These are phyloP conservation scores for Procavia capensis DNA, from an alignment of 2,113 vertebrate genomes.

Conservation along the genomic window DNA sequence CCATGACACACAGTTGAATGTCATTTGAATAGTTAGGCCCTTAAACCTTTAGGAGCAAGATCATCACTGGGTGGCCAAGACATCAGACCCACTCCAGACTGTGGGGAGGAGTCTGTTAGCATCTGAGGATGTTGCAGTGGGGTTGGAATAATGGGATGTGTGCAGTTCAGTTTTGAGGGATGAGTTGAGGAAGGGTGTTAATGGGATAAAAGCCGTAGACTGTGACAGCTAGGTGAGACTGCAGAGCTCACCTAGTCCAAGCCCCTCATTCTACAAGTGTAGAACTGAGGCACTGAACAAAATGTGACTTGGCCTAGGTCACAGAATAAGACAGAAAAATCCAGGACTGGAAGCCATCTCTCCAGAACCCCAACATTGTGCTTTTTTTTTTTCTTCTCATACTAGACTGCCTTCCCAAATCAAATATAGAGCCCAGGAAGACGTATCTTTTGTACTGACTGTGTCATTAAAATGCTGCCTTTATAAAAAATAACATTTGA, in stretches of 20 bases:
- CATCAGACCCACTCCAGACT: not conserved
- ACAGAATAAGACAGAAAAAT: constrained; percentile 12
- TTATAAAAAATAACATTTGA: constrained; percentile 84
- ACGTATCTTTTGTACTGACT: constrained; percentile 43
- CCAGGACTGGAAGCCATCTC: not conserved
- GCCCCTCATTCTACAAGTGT: not conserved
- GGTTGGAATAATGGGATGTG: not conserved
- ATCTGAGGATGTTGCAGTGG: not conserved
- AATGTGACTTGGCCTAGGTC: not conserved
- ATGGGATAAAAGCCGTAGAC: not conserved
- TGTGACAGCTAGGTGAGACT: not conserved
- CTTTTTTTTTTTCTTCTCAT: not conserved
- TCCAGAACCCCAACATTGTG: not conserved
- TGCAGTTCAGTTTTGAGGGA: not conserved
- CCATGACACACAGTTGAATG: not conserved
- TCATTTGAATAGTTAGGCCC: not conserved
- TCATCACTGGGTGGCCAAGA: not conserved
- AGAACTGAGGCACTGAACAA: constrained; percentile 56
- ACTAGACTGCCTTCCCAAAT: constrained; percentile 36
- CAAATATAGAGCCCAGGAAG: constrained; percentile 55
- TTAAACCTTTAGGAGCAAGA: constrained; percentile 8
- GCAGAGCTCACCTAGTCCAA: constrained; percentile 55
- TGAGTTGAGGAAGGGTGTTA: not conserved
- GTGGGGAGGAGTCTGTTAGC: not conserved
- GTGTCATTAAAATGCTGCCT: constrained; percentile 59